Evolutionary conservation across 2,888 invertebrate genomes (phyloP).

Genomic region (Ochropacha duplaris): DNA sequence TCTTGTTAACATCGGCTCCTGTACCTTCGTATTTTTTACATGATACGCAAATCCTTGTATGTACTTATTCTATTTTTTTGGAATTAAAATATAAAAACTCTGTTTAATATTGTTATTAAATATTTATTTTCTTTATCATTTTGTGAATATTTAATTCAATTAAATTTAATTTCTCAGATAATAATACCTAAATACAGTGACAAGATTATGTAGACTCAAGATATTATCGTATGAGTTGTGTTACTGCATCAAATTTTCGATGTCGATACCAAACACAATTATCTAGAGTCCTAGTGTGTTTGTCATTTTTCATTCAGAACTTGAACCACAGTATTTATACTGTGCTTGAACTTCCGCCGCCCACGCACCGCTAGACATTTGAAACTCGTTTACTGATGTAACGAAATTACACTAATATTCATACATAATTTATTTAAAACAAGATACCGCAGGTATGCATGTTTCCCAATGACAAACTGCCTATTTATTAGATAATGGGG

Average conservation of each 20-base stretch:
- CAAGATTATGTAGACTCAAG: too few relatives aligned
- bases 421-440: slow-evolving; percentile 1
- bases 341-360: slow-evolving; percentile 36
- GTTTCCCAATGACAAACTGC: not conserved
- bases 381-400: slow-evolving; percentile 4
- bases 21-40: too few relatives aligned
- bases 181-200: too few relatives aligned
- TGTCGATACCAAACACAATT: slow-evolving; percentile 19
- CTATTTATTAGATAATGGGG: not conserved
- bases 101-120: too few relatives aligned
- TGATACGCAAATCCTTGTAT: too few relatives aligned
- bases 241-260: not conserved
- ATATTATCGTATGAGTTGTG: not conserved
- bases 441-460: not conserved
- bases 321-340: slow-evolving; percentile 50
- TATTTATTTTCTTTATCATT: too few relatives aligned
- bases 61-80: too few relatives aligned
- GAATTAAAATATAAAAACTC: too few relatives aligned
- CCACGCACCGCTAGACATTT: slow-evolving; percentile 30
- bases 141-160: too few relatives aligned
- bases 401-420: slow-evolving; percentile 2
- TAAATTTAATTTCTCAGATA: too few relatives aligned
- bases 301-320: slow-evolving; percentile 47
- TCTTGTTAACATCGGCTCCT: too few relatives aligned
- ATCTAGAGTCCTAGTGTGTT: slow-evolving; percentile 19